Conservation (phyloP, 2,888 invertebrate species). For the Nymphalis polychloros region DNA sequence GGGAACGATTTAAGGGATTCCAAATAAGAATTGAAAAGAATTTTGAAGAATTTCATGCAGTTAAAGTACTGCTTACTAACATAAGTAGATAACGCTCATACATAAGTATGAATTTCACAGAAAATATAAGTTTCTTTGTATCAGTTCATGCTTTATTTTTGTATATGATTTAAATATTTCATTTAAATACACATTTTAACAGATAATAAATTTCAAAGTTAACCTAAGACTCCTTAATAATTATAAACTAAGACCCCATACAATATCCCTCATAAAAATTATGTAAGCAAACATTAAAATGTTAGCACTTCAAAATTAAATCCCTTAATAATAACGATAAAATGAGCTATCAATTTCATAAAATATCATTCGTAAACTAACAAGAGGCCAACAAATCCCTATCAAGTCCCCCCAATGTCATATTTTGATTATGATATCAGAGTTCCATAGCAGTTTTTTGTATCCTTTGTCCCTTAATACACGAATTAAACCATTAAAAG, state of each 20-base stretch:
- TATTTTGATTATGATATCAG: constrained; percentile 82
- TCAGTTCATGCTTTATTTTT: no score
- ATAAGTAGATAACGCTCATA: no score
- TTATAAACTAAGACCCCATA: not conserved
- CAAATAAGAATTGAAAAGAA: not conserved
- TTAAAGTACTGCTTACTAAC: no score
- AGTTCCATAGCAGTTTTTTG: constrained; percentile 68
- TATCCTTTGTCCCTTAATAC: constrained; percentile 73
- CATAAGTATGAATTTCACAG: no score
- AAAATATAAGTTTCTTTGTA: no score
- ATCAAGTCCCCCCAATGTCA: constrained; percentile 67
- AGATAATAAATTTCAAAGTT: no score
- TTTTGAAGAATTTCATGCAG: not conserved
- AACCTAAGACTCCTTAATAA: not conserved
- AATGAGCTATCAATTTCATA: constrained; percentile 41
- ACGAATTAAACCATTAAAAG: constrained; percentile 79
- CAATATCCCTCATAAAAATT: not conserved
- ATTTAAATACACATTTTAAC: no score
- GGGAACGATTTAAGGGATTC: constrained; percentile 37
- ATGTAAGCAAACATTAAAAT: not conserved
- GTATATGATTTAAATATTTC: no score
- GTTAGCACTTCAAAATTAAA: constrained; percentile 5
- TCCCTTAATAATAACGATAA: constrained; percentile 13
- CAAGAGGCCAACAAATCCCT: constrained; percentile 57
- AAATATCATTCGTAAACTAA: constrained; percentile 68